These are phyloP conservation scores for Hydropsyche tenuis DNA, from an alignment of 1,140 invertebrate species.

Conservation along the genomic window DNA sequence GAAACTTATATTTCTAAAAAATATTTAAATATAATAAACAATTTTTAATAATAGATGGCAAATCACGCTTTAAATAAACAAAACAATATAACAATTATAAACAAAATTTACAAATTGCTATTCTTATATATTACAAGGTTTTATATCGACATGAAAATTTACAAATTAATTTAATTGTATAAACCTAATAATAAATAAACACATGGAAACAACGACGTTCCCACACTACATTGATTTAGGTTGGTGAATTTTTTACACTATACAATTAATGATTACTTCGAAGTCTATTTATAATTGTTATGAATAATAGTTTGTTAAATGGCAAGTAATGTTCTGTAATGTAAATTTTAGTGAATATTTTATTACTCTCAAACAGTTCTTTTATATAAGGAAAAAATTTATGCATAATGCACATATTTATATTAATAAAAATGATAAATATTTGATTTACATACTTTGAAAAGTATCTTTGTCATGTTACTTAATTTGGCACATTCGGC, in stretches of 20 bases:
- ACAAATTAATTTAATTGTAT: no score
- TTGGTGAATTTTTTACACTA: neutral
- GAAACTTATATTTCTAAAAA: neutral
- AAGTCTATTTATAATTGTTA: neutral
- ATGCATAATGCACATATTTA: no score
- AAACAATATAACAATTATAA: constrained; percentile 33
- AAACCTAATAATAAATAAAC: no score
- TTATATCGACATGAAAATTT: no score
- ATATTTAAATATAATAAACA: constrained; percentile 27
- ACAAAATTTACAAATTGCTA: constrained; percentile 27
- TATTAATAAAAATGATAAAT: no score
- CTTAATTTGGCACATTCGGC: no score
- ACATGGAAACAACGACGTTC: no score
- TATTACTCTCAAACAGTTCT: no score
- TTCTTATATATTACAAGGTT: neutral
- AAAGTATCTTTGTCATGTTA: no score
- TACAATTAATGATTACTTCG: neutral
- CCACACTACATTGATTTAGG: no score
- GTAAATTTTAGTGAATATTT: neutral
- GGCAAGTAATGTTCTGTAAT: neutral
- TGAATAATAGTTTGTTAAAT: neutral
- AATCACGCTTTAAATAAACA: constrained; percentile 34
- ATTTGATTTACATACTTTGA: no score
- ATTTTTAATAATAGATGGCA: constrained; percentile 33
- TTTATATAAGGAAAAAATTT: no score